phyloP scores from a whole-genome alignment of 2,113 vertebrate species.

The Dicentrarchus labrax region DNA sequence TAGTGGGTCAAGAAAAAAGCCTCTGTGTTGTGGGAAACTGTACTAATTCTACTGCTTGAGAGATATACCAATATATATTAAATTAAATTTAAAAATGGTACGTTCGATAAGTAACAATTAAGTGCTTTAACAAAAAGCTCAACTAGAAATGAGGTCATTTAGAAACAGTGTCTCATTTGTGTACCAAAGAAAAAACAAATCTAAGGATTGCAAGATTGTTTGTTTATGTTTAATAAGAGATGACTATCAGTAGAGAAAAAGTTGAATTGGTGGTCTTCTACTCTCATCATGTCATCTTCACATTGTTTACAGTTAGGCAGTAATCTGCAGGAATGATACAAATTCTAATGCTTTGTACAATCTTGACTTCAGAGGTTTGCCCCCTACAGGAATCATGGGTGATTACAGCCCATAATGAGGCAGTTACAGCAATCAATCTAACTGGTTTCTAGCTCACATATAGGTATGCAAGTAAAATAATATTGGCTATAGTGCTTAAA shows the following conservation, averaged over 20 bases:
- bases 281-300: neutral
- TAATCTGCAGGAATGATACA: neutral
- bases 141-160: too few relatives aligned
- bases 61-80: too few relatives aligned
- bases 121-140: too few relatives aligned
- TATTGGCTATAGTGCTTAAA: neutral
- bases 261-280: neutral
- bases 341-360: too few relatives aligned
- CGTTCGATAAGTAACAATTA: too few relatives aligned
- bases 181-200: too few relatives aligned
- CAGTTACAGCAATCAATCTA: neutral
- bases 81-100: too few relatives aligned
- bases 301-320: neutral
- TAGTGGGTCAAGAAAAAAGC: neutral
- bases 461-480: neutral
- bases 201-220: too few relatives aligned
- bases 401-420: neutral
- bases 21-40: neutral
- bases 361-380: too few relatives aligned
- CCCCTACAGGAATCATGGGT: neutral
- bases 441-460: neutral
- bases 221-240: neutral
- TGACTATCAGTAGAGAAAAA: neutral
- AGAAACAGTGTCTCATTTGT: neutral
- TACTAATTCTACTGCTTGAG: too few relatives aligned